phyloP scores from a whole-genome alignment of 2,888 invertebrate species.

The Alitta virens region DNA sequence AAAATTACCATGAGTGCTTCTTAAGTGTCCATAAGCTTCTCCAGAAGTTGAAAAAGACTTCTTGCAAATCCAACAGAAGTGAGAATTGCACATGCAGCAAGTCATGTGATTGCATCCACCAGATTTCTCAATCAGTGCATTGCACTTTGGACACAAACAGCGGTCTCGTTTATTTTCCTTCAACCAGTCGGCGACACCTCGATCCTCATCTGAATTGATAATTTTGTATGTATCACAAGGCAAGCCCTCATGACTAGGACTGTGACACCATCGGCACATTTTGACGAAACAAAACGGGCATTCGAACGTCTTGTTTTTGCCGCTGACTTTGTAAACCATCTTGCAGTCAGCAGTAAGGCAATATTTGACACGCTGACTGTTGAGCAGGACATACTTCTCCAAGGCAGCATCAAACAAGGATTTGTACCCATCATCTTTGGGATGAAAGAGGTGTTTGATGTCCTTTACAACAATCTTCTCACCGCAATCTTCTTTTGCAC shows the following conservation, averaged over 20 bases:
- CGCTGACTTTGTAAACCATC: slow-evolving; percentile 37
- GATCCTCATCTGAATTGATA: slow-evolving; percentile 25
- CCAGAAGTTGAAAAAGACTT: slow-evolving; percentile 22
- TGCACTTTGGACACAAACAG: slow-evolving; percentile 42
- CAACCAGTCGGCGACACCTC: slow-evolving; percentile 30
- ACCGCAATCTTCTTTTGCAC: slow-evolving; percentile 37
- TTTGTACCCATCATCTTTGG: slow-evolving; percentile 21
- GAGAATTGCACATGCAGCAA: slow-evolving; percentile 35
- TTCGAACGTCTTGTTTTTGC: slow-evolving; percentile 25
- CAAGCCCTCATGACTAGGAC: slow-evolving; percentile 38
- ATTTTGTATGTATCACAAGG: slow-evolving; percentile 36
- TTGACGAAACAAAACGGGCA: slow-evolving; percentile 34
- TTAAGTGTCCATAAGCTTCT: slow-evolving; percentile 42
- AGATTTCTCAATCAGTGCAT: slow-evolving; percentile 37
- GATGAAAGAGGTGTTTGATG: slow-evolving; percentile 26
- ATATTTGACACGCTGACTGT: slow-evolving; percentile 33
- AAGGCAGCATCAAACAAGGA: slow-evolving; percentile 33
- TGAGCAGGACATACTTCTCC: slow-evolving; percentile 30
- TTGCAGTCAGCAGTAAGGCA: too few relatives aligned
- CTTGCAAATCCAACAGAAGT: slow-evolving; percentile 47
- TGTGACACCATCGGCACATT: slow-evolving; percentile 40
- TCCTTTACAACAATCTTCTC: slow-evolving; percentile 29
- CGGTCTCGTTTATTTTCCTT: slow-evolving; percentile 21
- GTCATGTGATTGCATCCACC: slow-evolving; percentile 45
- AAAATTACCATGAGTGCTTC: too few relatives aligned